Percentiles rank a stretch among this genome's conserved stretches.
These are phyloP conservation scores for Suillia variegata DNA, from an alignment of 2,888 invertebrate genomes.

Conservation along the genomic window DNA sequence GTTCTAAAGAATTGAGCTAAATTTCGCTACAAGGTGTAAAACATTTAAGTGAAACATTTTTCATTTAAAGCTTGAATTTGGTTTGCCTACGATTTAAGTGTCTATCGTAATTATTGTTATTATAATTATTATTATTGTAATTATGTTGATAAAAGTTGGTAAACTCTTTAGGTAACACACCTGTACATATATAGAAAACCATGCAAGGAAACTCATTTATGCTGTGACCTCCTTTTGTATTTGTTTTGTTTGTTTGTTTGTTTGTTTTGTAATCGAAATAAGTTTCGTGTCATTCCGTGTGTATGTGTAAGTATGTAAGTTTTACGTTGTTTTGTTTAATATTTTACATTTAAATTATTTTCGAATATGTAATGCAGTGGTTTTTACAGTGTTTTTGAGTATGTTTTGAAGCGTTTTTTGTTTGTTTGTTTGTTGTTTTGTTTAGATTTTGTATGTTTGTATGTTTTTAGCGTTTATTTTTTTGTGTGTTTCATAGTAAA, in stretches of 20 bases:
- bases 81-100: background rate
- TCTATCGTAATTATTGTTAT: too few relatives aligned
- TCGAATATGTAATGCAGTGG: too few relatives aligned
- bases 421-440: background rate
- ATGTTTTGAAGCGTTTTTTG: background rate
- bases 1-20: too few relatives aligned
- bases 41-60: background rate
- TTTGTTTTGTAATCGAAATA: too few relatives aligned
- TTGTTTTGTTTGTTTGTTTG: conserved; percentile 28
- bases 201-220: conserved; percentile 57
- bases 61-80: background rate
- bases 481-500: conserved; percentile 3
- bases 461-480: conserved; percentile 16
- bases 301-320: conserved; percentile 1
- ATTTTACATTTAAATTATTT: too few relatives aligned
- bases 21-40: too few relatives aligned
- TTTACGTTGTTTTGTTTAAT: conserved; percentile 7
- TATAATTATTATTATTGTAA: too few relatives aligned
- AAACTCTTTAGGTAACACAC: conserved; percentile 53
- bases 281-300: too few relatives aligned
- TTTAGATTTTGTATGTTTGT: conserved; percentile 17
- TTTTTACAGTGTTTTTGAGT: background rate
- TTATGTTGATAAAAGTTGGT: too few relatives aligned
- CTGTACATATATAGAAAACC: conserved; percentile 60
- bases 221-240: conserved; percentile 16